phyloP scores from a whole-genome alignment of 2,888 invertebrate species.

The Lamellibrachia satsuma region DNA sequence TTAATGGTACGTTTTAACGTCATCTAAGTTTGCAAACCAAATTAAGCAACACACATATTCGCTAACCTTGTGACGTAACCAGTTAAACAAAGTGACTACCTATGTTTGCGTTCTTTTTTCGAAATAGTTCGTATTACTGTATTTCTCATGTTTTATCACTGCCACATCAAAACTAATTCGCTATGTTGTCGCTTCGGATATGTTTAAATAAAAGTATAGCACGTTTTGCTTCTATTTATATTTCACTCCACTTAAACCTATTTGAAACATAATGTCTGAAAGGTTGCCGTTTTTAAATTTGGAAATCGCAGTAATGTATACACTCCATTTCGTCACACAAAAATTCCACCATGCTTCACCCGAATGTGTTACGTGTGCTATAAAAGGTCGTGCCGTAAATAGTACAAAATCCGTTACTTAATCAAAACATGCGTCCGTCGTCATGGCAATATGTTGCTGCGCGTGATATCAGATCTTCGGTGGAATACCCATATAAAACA shows the following conservation, averaged over 20 bases:
- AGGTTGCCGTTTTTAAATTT: no score
- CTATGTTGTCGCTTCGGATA: no score
- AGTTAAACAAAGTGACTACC: neutral
- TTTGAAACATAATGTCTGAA: neutral
- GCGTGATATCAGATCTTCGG: neutral
- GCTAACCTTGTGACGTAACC: neutral
- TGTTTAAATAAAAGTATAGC: neutral
- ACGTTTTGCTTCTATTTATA: neutral
- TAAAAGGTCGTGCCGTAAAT: neutral
- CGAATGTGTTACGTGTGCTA: neutral
- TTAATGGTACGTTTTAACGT: neutral
- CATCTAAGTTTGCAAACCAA: neutral
- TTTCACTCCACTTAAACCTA: neutral
- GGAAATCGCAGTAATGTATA: neutral
- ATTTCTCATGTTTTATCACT: no score
- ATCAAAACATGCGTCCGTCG: neutral
- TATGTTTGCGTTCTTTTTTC: no score
- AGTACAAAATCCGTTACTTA: neutral
- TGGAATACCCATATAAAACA: no score
- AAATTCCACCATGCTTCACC: neutral
- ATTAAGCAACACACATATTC: neutral
- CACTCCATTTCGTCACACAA: neutral
- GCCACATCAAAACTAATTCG: no score
- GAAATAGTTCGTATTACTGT: no score
- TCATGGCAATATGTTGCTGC: neutral